Evolutionary conservation across 2,113 vertebrate species (phyloP).

Genomic region (Theristicus caerulescens): DNA sequence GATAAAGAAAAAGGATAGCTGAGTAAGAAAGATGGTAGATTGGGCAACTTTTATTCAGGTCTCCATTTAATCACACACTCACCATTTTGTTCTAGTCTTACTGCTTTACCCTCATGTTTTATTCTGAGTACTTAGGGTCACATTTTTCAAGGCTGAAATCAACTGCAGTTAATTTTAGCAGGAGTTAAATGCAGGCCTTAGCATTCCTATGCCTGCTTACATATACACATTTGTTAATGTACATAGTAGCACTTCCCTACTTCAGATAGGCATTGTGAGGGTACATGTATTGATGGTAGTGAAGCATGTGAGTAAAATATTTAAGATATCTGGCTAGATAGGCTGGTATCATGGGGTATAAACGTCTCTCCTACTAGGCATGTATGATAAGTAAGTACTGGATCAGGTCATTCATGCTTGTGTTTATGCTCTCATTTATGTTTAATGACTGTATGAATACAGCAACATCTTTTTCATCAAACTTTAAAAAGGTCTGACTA

Average conservation of each 20-base stretch:
- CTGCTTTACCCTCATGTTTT: not conserved
- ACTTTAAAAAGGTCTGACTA: not conserved
- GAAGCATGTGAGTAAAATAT: not conserved
- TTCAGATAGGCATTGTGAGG: not conserved
- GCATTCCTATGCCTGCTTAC: not conserved
- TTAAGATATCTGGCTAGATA: not conserved
- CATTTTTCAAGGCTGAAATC: conserved; percentile 25
- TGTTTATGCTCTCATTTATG: not conserved
- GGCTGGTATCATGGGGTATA: not conserved
- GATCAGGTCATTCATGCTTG: not conserved
- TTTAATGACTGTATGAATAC: not conserved
- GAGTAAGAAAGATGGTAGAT: not conserved
- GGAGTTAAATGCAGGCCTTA: not conserved
- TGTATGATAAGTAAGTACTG: not conserved
- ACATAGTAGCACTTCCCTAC: not conserved
- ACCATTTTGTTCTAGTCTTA: not conserved
- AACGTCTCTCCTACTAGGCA: not conserved
- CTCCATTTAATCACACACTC: not conserved
- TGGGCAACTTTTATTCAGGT: not conserved
- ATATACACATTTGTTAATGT: not conserved
- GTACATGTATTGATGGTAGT: not conserved
- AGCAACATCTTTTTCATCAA: not conserved
- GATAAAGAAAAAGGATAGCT: not conserved
- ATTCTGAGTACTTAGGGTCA: not conserved
- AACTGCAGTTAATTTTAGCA: not conserved